Conservation (phyloP, 2,888 invertebrate species). For the Lepidonotus clava region DNA sequence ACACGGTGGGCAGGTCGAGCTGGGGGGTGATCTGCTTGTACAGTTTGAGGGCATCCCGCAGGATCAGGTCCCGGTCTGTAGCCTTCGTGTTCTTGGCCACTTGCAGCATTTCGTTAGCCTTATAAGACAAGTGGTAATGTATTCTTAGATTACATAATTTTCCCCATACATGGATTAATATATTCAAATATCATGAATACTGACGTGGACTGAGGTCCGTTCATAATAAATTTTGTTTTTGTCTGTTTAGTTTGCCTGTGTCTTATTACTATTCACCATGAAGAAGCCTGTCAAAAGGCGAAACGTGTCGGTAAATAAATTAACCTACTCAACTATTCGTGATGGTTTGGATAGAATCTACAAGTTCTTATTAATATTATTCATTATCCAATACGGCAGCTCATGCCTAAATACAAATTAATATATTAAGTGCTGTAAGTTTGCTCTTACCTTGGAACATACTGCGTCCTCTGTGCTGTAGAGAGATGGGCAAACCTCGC, state of each 20-base stretch:
- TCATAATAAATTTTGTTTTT: no score
- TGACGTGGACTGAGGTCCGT: no score
- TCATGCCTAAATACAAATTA: background rate
- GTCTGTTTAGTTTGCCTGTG: no score
- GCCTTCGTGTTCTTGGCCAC: slow-evolving; percentile 87
- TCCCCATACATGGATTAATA: no score
- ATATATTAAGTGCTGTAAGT: no score
- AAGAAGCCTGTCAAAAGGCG: no score
- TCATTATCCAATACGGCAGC: background rate
- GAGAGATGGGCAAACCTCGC: slow-evolving; percentile 95
- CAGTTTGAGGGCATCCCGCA: slow-evolving; percentile 81
- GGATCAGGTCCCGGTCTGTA: slow-evolving; percentile 87
- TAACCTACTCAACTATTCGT: background rate
- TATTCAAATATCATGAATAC: no score
- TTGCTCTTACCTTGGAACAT: slow-evolving; percentile 93
- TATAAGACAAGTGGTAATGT: slow-evolving; percentile 68
- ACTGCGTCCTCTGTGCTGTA: slow-evolving; percentile 97
- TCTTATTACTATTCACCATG: no score
- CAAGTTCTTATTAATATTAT: no score
- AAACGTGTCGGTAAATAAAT: no score
- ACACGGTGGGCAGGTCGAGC: slow-evolving; percentile 91
- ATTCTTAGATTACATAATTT: background rate
- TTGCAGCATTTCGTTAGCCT: slow-evolving; percentile 94
- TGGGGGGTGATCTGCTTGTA: slow-evolving; percentile 94
- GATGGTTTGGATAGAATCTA: no score